These are phyloP conservation scores for Anarrhichthys ocellatus DNA, from an alignment of 2,113 vertebrate genomes.

Conservation along the genomic window DNA sequence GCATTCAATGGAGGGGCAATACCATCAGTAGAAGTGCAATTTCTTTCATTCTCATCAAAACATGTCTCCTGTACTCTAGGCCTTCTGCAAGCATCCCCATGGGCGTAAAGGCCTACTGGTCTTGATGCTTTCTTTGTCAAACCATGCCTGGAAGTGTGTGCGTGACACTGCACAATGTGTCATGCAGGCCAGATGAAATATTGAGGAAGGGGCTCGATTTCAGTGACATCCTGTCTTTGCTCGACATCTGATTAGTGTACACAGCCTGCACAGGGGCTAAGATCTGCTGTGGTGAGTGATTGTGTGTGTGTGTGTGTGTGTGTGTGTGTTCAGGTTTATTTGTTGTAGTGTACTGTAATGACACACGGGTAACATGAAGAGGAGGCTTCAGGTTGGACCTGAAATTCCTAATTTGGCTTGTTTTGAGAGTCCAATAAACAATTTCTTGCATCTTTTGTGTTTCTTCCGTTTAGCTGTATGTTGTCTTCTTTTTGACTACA, in stretches of 20 bases:
- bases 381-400: conserved; percentile 32
- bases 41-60: not conserved
- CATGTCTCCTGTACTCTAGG: not conserved
- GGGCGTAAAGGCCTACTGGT: not conserved
- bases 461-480: conserved; percentile 65
- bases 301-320: conserved; percentile 18
- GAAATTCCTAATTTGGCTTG: conserved; percentile 54
- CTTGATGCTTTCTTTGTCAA: conserved; percentile 40
- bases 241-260: conserved; percentile 61
- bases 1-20: conserved; percentile 8
- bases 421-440: conserved; percentile 58
- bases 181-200: conserved; percentile 82
- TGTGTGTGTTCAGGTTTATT: conserved; percentile 28
- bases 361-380: conserved; percentile 47
- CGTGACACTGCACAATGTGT: conserved; percentile 67
- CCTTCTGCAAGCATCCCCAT: not conserved
- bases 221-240: conserved; percentile 70
- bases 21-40: not conserved
- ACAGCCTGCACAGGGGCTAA: conserved; percentile 23
- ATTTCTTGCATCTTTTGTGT: conserved; percentile 31
- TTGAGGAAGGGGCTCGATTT: conserved; percentile 73
- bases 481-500: conserved; percentile 53
- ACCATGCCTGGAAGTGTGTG: conserved; percentile 52
- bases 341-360: conserved; percentile 6
- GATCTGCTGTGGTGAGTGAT: conserved; percentile 22